These are phyloP conservation scores for Reinhardtius hippoglossoides DNA, from an alignment of 2,113 vertebrate species.

Conservation along the genomic window DNA sequence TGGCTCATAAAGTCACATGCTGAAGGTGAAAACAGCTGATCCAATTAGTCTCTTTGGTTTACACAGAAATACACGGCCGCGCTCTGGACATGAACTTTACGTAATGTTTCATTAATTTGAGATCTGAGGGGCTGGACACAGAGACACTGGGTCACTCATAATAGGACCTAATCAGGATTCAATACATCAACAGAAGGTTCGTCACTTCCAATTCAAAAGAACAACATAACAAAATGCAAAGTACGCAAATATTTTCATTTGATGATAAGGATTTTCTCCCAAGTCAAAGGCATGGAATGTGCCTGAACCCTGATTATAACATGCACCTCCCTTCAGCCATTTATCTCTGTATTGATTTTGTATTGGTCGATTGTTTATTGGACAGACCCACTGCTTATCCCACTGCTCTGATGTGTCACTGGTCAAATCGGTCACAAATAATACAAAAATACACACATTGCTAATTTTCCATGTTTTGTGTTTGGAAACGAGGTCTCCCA, in stretches of 20 bases:
- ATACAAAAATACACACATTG: no score
- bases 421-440: no score
- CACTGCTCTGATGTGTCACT: no score
- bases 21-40: slow-evolving; percentile 53
- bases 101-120: slow-evolving; percentile 31
- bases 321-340: no score
- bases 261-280: no score
- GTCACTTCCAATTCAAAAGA: no score
- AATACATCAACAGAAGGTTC: neutral
- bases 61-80: slow-evolving; percentile 24
- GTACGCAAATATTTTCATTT: no score
- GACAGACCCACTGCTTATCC: slow-evolving; percentile 1
- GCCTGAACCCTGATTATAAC: no score
- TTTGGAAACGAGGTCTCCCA: no score
- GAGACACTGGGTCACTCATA: neutral
- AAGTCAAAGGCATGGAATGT: no score
- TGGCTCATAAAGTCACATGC: slow-evolving; percentile 58
- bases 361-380: neutral
- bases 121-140: neutral
- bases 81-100: slow-evolving; percentile 8
- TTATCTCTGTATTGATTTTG: neutral
- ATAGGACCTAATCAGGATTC: neutral
- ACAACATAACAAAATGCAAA: no score
- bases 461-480: no score
- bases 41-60: slow-evolving; percentile 32